These are phyloP conservation scores for Trilocha varians DNA, from an alignment of 2,888 invertebrate species.

Conservation along the genomic window DNA sequence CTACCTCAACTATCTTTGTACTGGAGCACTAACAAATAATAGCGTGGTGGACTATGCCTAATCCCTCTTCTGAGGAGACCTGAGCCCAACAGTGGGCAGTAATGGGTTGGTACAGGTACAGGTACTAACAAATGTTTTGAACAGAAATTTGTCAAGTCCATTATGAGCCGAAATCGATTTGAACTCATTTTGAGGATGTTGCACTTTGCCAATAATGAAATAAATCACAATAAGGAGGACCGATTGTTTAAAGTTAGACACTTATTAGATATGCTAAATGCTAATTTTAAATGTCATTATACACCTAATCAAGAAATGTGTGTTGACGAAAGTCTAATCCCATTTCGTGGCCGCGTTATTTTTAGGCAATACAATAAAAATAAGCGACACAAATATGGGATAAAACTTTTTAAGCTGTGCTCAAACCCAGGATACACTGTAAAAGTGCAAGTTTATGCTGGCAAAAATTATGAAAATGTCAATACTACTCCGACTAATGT, in stretches of 20 bases:
- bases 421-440: constrained; percentile 20
- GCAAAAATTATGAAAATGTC: constrained; percentile 20
- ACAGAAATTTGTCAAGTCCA: constrained; percentile 12
- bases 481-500: constrained; percentile 22
- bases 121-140: constrained; percentile 10
- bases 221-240: constrained; percentile 4
- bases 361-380: constrained; percentile 16
- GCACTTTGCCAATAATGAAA: constrained; percentile 11
- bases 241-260: constrained; percentile 4
- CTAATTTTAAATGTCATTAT: constrained; percentile 7
- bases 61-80: too few species aligned
- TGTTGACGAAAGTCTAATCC: constrained; percentile 15
- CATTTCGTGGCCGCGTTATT: constrained; percentile 14
- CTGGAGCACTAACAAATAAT: constrained; percentile 19
- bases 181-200: constrained; percentile 9
- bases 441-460: constrained; percentile 19
- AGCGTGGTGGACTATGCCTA: too few species aligned
- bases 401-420: constrained; percentile 24
- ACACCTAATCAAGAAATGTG: constrained; percentile 5
- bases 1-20: constrained; percentile 14
- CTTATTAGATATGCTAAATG: constrained; percentile 5
- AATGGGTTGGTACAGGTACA: too few species aligned
- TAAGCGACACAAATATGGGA: constrained; percentile 18
- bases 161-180: constrained; percentile 16
- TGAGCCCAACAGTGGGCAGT: too few species aligned